These are phyloP conservation scores for Erethizon dorsatum DNA, from an alignment of 2,797 vertebrate genomes.

Conservation along the genomic window DNA sequence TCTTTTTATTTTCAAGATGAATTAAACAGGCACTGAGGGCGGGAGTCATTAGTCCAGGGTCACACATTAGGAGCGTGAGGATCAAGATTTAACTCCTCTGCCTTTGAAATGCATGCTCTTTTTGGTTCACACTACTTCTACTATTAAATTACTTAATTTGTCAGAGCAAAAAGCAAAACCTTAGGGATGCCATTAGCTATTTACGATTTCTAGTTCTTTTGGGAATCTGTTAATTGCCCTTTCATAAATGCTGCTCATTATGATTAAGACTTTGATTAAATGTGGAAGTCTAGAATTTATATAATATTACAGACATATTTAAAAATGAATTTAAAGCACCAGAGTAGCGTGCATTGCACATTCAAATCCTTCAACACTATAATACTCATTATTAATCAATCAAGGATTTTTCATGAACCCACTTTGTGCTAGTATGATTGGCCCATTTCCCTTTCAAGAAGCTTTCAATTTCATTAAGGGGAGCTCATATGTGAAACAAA, in stretches of 20 bases:
- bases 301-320: conserved; percentile 62
- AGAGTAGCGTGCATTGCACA: not conserved
- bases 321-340: conserved; percentile 60
- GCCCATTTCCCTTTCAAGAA: not conserved
- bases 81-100: not conserved
- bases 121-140: not conserved
- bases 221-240: conserved; percentile 83
- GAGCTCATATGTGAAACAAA: not conserved
- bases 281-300: conserved; percentile 73
- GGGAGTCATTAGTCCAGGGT: not conserved
- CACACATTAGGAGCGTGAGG: not conserved
- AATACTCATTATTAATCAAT: not conserved
- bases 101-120: not conserved
- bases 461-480: not conserved
- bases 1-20: not conserved
- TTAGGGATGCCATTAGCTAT: conserved; percentile 80
- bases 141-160: conserved; percentile 77
- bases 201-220: conserved; percentile 76
- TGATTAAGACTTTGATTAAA: conserved; percentile 83
- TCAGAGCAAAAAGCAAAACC: conserved; percentile 77
- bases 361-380: not conserved
- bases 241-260: conserved; percentile 79
- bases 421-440: not conserved
- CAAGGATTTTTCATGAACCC: not conserved
- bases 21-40: not conserved